phyloP scores from a whole-genome alignment of 2,888 invertebrate species.

The Chrysolina americana region DNA sequence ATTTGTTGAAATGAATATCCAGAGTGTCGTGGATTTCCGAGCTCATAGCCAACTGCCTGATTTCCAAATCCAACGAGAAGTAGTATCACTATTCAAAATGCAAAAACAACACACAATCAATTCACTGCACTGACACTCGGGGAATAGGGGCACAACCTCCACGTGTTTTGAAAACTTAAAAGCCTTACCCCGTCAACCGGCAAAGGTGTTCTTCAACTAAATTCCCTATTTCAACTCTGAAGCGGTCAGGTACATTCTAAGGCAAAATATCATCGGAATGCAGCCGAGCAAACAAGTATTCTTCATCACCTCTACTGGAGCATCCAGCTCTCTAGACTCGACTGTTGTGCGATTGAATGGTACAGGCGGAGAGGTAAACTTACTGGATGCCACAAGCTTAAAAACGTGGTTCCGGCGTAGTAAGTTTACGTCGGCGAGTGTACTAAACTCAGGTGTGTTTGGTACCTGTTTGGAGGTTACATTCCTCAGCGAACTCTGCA shows the following conservation, averaged over 20 bases:
- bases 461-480: slow-evolving; percentile 68
- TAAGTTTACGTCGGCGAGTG: slow-evolving; percentile 59
- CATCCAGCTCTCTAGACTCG: slow-evolving; percentile 41
- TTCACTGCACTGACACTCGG: slow-evolving; percentile 53
- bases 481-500: slow-evolving; percentile 68
- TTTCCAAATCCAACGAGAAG: slow-evolving; percentile 50
- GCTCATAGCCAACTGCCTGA: slow-evolving; percentile 47
- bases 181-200: slow-evolving; percentile 61
- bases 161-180: slow-evolving; percentile 62
- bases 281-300: slow-evolving; percentile 60
- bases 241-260: slow-evolving; percentile 69
- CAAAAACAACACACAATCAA: slow-evolving; percentile 53
- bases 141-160: slow-evolving; percentile 54
- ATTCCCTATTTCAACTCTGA: slow-evolving; percentile 66
- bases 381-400: slow-evolving; percentile 50
- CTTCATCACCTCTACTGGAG: slow-evolving; percentile 47
- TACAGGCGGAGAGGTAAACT: slow-evolving; percentile 60
- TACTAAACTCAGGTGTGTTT: slow-evolving; percentile 70
- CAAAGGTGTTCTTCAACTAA: slow-evolving; percentile 66
- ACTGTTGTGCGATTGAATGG: slow-evolving; percentile 60
- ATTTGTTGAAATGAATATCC: slow-evolving; percentile 39
- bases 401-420: slow-evolving; percentile 47
- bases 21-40: slow-evolving; percentile 49
- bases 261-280: slow-evolving; percentile 69
- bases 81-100: slow-evolving; percentile 51